Conservation (phyloP, 1,140 invertebrate species). For the Wiebesia pumilae region DNA sequence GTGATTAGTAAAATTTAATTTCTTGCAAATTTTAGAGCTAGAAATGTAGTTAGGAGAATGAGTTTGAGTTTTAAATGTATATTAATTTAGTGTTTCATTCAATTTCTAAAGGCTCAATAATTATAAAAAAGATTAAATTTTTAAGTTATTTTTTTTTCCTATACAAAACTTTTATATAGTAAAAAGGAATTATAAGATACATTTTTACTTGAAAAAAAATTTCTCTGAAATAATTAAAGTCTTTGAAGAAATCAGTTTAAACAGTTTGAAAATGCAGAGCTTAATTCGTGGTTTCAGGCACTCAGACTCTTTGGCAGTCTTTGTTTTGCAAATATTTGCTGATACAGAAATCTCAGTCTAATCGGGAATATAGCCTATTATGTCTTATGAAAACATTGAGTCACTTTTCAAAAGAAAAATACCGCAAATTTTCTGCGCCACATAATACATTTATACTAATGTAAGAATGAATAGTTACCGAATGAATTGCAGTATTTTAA, state of each 20-base stretch:
- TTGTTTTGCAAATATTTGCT: slow-evolving; percentile 46
- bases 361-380: background rate
- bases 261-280: background rate
- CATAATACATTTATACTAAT: background rate
- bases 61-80: too few relatives aligned
- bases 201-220: too few relatives aligned
- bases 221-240: too few relatives aligned
- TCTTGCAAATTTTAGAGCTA: too few relatives aligned
- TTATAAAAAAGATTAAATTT: too few relatives aligned
- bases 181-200: too few relatives aligned
- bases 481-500: slow-evolving; percentile 28
- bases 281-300: slow-evolving; percentile 30
- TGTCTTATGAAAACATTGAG: background rate
- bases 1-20: too few relatives aligned
- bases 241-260: background rate
- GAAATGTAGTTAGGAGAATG: too few relatives aligned
- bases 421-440: background rate
- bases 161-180: too few relatives aligned
- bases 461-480: background rate
- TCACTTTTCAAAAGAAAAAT: slow-evolving; percentile 29
- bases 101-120: too few relatives aligned
- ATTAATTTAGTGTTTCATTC: too few relatives aligned
- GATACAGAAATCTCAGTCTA: background rate
- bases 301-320: slow-evolving; percentile 12
- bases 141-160: too few relatives aligned